Base-by-base conservation (phyloP, 2,888 invertebrate genomes). In the Xiphydria camelus region DNA sequence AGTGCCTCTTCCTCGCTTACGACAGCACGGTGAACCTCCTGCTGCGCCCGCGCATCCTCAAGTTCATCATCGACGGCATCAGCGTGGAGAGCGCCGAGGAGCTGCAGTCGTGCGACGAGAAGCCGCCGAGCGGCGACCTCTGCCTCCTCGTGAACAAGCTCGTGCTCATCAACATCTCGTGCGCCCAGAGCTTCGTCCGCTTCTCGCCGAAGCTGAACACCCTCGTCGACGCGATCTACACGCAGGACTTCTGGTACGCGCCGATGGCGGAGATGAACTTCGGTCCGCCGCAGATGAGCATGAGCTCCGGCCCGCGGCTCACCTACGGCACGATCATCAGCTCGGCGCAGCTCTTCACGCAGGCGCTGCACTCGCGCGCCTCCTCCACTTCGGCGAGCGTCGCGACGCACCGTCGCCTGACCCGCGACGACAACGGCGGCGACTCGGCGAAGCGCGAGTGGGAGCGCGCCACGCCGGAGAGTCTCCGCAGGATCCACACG, bases 181-280 rank as follows among this genome's bases (percentile, higher is more conserved):
- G 75, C 33, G 70, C 74, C 1, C 62, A 71, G 29, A 70, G 65
- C 45, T 75, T 75, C 41, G 68, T 75, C 1, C 53, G 69, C 7
- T 73, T 75, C 45, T 75, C 73, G 1, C 74, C 75, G 1, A 56
- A 64, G 17, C 39, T 75, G 2, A 73, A 73, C 40, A 64, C 71
- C 2, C 62, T 75, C 0, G 68, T 75, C 2, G 75, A 75, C 39
- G 71, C 73, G 1, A 72, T 75, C 50, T 70, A 73, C 23, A 64
- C 67, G 0, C 70, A 74, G 39, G 68, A 75, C 37, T 74, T 74
- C 36, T 75, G 74, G 73, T 73, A 73, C 35, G 72, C 73, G 0
- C 75, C 73, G 7, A 63, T 75, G 62, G 75, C 75, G 2, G 74
- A 74, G 21, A 75, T 74, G 63, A 74, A 75, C 39, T 75, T 75